These are phyloP conservation scores for Neoascia interrupta DNA, from an alignment of 2,888 invertebrate genomes.

Conservation along the genomic window DNA sequence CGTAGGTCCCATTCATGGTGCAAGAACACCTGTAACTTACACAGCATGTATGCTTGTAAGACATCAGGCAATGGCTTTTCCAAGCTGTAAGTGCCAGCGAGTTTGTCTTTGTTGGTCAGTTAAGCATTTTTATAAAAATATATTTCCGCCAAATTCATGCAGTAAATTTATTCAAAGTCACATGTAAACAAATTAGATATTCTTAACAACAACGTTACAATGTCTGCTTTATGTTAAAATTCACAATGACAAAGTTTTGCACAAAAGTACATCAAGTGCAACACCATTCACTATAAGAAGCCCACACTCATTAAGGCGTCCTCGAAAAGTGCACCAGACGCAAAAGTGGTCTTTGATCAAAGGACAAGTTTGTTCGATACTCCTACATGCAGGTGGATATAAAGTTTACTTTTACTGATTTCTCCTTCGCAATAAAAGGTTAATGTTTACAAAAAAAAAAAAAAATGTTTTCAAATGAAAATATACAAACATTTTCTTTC, in stretches of 20 bases:
- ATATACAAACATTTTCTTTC: slow-evolving; percentile 15
- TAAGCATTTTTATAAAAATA: no score
- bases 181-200: no score
- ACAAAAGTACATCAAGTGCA: slow-evolving; percentile 16
- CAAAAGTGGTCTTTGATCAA: slow-evolving; percentile 34
- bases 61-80: no score
- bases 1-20: no score
- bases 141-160: no score
- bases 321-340: slow-evolving; percentile 30
- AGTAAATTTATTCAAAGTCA: no score
- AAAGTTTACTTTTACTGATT: slow-evolving; percentile 21
- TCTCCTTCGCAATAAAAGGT: neutral
- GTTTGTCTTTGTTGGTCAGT: no score
- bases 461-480: slow-evolving; percentile 1
- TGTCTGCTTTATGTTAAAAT: slow-evolving; percentile 5
- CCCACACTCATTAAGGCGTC: slow-evolving; percentile 38
- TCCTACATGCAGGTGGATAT: neutral
- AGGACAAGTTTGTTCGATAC: slow-evolving; percentile 50
- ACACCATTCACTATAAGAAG: slow-evolving; percentile 19
- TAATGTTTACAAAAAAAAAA: neutral
- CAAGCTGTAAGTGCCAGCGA: no score
- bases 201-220: slow-evolving; percentile 28
- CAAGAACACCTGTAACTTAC: no score
- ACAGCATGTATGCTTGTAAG: no score
- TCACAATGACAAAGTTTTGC: no score